phyloP scores from a whole-genome alignment of 1,140 invertebrate genomes.

The Macrotrachela quadricornifera region DNA sequence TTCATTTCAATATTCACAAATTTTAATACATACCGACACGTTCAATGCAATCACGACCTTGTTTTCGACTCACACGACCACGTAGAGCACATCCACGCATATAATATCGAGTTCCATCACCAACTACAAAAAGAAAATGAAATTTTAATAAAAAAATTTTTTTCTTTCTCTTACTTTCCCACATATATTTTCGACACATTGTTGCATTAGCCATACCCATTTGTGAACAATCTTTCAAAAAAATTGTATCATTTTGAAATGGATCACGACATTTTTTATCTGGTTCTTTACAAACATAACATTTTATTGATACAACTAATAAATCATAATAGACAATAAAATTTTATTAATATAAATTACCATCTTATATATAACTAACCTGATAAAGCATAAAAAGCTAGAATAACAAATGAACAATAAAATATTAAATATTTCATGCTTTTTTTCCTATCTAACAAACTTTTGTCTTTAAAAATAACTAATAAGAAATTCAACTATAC shows the following conservation, averaged over 20 bases:
- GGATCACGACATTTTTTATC: slow-evolving; percentile 8
- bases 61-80: slow-evolving; percentile 4
- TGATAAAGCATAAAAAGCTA: too few relatives aligned
- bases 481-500: too few relatives aligned
- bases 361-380: too few relatives aligned
- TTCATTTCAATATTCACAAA: not conserved
- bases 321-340: not conserved
- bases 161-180: slow-evolving; percentile 1
- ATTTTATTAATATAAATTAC: too few relatives aligned
- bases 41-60: slow-evolving; percentile 9
- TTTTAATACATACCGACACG: not conserved
- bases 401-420: too few relatives aligned
- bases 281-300: slow-evolving; percentile 8
- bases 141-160: not conserved
- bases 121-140: not conserved
- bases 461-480: too few relatives aligned
- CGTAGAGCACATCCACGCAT: slow-evolving; percentile 1
- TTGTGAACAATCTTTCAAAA: slow-evolving; percentile 1
- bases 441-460: too few relatives aligned
- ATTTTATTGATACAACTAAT: slow-evolving; percentile 8
- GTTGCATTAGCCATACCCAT: not conserved
- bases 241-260: slow-evolving; percentile 8
- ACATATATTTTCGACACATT: slow-evolving; percentile 9
- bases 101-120: slow-evolving; percentile 7
- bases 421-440: too few relatives aligned